Evolutionary conservation across 2,113 vertebrate species (phyloP), one percentile per base, ranked within the genome.

Genomic region (Isichthys henryi): DNA sequence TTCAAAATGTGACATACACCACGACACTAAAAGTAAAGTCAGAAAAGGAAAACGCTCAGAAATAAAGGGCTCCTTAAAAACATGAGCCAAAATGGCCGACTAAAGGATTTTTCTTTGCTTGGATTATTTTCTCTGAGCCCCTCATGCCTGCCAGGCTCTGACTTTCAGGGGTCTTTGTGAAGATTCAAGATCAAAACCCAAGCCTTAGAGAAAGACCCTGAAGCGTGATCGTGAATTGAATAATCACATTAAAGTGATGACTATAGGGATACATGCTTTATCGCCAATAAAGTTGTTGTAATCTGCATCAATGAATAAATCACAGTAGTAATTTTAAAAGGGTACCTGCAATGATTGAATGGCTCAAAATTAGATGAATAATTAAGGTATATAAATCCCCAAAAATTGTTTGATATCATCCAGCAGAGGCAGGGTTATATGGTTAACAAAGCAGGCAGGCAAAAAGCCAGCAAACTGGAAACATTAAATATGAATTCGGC

Each of bases 181-280:
- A 80, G 43, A 48, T 45, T 84, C 39, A 84, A 84, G 82, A 84
- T 48, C 82, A 45, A 84, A 84, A 84, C 82, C 39, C 45, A 84
- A 46, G 45, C 43, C 82, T 10, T 10, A 84, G 82, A 48, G 23
- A 48, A 84, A 21, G 45, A 48, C 82, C 82, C 74, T 0, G 74
- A 88, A 88, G 53, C 35, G 3, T 66, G 19, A 46, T 88, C 43
- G 5, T 66, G 87, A 58, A 58, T 46, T 58, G 43, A 53, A 21
- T 35, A 58, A 39, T 39, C 50, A 21, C 52, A 48, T 43, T 66
- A 23, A 13, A 48, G 82, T 84, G 21, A 46, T 84, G 82, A 46
- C 45, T 48, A 84, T 23, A n/a, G 82, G 82, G 39, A 84, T 84
- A 46, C 23, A 84, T 3, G 23, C 45, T 84, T 46, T 84, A 84